Conservation (phyloP, 2,113 vertebrate genomes). For the Myocastor coypus region DNA sequence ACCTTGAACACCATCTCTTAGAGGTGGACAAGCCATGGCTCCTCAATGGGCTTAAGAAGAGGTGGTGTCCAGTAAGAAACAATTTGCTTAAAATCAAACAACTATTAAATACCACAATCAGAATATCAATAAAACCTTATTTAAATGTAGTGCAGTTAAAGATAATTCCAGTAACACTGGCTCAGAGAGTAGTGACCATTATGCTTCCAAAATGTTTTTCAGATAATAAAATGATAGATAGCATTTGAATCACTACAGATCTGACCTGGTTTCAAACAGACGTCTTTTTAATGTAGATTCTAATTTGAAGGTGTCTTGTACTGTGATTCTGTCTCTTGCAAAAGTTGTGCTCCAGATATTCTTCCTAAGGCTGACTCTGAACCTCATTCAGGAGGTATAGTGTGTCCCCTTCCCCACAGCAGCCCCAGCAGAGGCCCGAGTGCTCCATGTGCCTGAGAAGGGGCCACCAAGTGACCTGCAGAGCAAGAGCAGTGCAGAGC, state of each 20-base stretch:
- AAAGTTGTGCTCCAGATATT: not conserved
- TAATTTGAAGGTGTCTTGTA: not conserved
- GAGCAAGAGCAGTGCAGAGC: not conserved
- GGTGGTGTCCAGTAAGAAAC: too few relatives aligned
- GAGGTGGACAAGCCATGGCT: too few relatives aligned
- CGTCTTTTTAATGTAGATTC: not conserved
- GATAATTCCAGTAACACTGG: not conserved
- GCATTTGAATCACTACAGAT: not conserved
- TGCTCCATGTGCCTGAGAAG: fast-evolving
- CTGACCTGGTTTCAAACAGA: conserved; percentile 32
- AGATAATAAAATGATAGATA: not conserved
- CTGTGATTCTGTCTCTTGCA: conserved; percentile 38
- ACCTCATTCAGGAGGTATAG: not conserved
- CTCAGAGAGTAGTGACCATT: not conserved
- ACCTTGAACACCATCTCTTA: conserved; percentile 90
- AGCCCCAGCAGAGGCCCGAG: not conserved
- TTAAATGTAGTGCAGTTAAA: not conserved
- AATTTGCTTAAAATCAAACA: not conserved
- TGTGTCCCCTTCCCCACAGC: not conserved
- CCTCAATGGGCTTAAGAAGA: too few relatives aligned
- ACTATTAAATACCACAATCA: not conserved
- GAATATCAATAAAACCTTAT: not conserved
- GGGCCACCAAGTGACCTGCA: not conserved
- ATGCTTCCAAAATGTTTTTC: conserved; percentile 15
- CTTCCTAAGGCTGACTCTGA: not conserved